Base-by-base conservation (phyloP, 37 sponge, comb jelly and placozoan species). In the Ephydatia muelleri region DNA sequence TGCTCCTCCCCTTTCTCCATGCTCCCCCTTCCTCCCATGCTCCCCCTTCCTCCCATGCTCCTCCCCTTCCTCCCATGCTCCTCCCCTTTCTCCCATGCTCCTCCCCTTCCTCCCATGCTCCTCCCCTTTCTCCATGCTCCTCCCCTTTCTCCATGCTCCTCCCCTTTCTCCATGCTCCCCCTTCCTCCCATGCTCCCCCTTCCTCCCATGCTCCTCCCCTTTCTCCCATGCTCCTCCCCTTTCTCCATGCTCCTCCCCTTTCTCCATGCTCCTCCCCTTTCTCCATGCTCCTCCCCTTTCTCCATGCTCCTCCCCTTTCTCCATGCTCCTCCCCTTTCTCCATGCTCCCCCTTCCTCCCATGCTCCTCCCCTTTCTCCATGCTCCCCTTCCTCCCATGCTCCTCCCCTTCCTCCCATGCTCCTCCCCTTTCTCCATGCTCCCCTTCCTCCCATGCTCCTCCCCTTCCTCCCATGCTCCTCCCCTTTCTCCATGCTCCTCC, bases 111-210 rank as follows among this genome's bases (percentile, higher is more conserved):
- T n/a, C n/a, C n/a, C n/a, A n/a, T n/a, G n/a, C n/a, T n/a, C n/a
- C n/a, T n/a, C n/a, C n/a, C 57, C 57, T 14, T 4, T n/a, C n/a
- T n/a, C n/a, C n/a, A n/a, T n/a, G n/a, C 57, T 57, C 57, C 57
- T 4, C 57, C 57, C 57, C 57, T n/a, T 57, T 21, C 16, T 19
- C 19, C 57, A 57, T 57, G 57, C 57, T 57, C 57, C 57, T 4
- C 57, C 57, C 57, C 57, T 57, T 21, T 57, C 9, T 4, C 4
- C 6, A 43, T 1, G 57, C 57, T n/a, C n/a, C n/a, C n/a, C n/a
- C n/a, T n/a, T n/a, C n/a, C n/a, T n/a, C n/a, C n/a, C n/a, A 57
- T 57, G 57, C 57, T 57, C 57, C 57, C 57, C 57, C 57, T 57
- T n/a, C 57, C 16, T 19, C 1, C 19, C 57, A 57, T 57, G 57